Evolutionary conservation across 92 coral and sea anemone species (phyloP).

Genomic region (Umimayanthus chanpuru): DNA sequence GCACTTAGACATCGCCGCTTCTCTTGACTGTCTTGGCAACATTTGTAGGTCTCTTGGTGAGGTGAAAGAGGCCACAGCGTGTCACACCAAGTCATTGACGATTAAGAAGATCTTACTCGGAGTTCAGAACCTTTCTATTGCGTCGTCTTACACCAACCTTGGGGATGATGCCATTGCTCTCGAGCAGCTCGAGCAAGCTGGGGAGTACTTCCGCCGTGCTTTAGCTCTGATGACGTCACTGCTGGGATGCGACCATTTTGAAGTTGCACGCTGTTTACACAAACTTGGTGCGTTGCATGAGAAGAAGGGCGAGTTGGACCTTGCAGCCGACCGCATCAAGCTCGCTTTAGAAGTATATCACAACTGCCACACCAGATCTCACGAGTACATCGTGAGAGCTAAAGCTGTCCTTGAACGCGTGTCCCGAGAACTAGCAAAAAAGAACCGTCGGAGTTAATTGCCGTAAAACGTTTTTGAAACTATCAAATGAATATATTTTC

Average conservation of each 20-base stretch:
- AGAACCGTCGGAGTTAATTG: not conserved
- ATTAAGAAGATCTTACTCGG: conserved; percentile 1
- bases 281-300: not conserved
- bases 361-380: not conserved
- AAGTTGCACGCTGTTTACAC: not conserved
- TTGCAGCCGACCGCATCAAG: not conserved
- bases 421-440: not conserved
- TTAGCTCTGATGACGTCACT: not conserved
- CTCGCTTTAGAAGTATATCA: conserved; percentile 5
- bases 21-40: conserved; percentile 5
- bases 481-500: no score
- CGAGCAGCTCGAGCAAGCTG: not conserved
- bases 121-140: not conserved
- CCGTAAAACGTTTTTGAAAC: no score
- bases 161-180: not conserved
- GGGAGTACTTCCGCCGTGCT: not conserved
- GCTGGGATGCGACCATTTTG: not conserved
- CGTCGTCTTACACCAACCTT: not conserved
- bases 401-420: conserved; percentile 9
- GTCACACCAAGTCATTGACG: not conserved
- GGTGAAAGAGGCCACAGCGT: conserved; percentile 1
- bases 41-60: not conserved
- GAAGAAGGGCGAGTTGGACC: not conserved
- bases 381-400: not conserved
- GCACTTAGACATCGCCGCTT: not conserved